Conservation (phyloP, 2,113 vertebrate genomes). For the Odocoileus hemionus region DNA sequence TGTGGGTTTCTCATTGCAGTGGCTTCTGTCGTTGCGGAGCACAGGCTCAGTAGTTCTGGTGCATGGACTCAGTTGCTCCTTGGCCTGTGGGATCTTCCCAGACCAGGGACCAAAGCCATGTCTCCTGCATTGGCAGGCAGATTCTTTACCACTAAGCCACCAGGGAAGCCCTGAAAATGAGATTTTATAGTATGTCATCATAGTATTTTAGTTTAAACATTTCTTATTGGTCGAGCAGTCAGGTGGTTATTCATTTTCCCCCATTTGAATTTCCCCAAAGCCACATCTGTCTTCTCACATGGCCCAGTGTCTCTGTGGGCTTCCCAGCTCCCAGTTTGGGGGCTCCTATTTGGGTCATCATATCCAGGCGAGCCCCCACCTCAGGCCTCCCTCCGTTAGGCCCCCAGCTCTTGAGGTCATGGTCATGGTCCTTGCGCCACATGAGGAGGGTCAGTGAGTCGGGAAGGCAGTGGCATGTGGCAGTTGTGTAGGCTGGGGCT, state of each 20-base stretch:
- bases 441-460: neutral
- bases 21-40: neutral
- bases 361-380: neutral
- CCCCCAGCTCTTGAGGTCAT: neutral
- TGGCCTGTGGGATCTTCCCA: neutral
- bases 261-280: neutral
- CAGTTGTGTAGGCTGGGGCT: rapidly evolving
- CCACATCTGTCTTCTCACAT: neutral
- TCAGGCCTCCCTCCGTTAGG: neutral
- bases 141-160: neutral
- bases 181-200: neutral
- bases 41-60: neutral
- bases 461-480: neutral
- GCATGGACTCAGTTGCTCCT: neutral
- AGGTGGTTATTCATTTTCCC: neutral
- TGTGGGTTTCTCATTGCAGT: neutral
- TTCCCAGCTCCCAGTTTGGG: neutral
- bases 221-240: neutral
- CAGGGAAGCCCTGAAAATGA: neutral
- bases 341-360: neutral
- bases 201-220: neutral
- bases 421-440: neutral
- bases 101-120: neutral
- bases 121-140: neutral
- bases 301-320: neutral